Evolutionary conservation across 2,113 vertebrate genomes (phyloP).

Genomic region (Cynocephalus volans): DNA sequence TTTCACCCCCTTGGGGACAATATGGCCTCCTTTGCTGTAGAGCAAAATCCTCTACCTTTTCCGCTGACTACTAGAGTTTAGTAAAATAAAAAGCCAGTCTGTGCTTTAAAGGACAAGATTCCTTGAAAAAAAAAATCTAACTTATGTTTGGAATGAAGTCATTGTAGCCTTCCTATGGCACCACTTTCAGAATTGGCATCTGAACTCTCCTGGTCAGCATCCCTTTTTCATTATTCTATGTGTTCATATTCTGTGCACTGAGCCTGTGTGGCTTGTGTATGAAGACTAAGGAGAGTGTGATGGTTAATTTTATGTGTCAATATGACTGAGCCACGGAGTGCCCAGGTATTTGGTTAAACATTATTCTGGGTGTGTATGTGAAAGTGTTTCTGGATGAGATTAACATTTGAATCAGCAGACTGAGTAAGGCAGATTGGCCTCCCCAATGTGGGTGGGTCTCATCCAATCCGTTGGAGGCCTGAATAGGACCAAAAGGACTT

Average conservation of each 20-base stretch:
- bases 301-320: not conserved
- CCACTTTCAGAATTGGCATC: not conserved
- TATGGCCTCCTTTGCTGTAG: not conserved
- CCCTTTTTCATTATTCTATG: not conserved
- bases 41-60: not conserved
- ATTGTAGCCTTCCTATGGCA: not conserved
- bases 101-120: not conserved
- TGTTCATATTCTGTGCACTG: accelerated
- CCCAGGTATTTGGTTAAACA: not conserved
- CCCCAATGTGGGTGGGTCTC: not conserved
- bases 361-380: not conserved
- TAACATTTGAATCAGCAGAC: not conserved
- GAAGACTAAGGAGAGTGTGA: not conserved
- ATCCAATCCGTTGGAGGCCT: not conserved
- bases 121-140: accelerated
- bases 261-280: not conserved
- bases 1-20: not conserved
- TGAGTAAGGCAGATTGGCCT: not conserved
- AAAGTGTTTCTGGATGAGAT: not conserved
- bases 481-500: not conserved
- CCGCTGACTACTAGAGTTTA: not conserved
- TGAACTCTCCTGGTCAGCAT: not conserved
- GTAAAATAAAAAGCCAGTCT: not conserved
- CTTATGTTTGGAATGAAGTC: not conserved
- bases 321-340: too few species aligned